Evolutionary conservation across 1,140 invertebrate genomes (phyloP).

Genomic region (Bombus pyrosoma): DNA sequence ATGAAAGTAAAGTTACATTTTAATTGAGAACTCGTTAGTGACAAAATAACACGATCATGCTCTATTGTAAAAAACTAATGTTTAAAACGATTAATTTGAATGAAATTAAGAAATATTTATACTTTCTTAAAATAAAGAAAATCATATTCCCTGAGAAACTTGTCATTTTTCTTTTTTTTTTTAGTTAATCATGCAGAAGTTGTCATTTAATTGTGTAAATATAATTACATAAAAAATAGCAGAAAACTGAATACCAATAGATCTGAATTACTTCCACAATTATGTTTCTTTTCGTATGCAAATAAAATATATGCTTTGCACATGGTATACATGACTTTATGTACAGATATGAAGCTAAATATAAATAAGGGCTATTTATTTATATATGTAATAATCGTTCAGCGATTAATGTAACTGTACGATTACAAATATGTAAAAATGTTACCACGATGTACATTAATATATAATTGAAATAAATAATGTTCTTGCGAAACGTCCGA

Average conservation of each 20-base stretch:
- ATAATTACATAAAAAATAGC: neutral
- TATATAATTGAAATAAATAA: constrained; percentile 41
- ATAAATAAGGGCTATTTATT: constrained; percentile 45
- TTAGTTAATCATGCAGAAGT: neutral
- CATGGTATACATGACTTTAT: constrained; percentile 34
- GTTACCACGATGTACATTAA: constrained; percentile 30
- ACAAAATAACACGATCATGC: constrained; percentile 19
- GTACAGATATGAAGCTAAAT: constrained; percentile 31
- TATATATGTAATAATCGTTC: constrained; percentile 22
- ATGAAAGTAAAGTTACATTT: constrained; percentile 26
- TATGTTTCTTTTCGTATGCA: neutral
- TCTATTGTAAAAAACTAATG: constrained; percentile 36
- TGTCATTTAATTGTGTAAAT: neutral
- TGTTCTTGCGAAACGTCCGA: neutral
- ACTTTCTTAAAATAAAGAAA: constrained; percentile 33
- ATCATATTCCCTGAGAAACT: constrained; percentile 11
- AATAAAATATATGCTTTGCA: constrained; percentile 7
- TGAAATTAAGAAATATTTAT: constrained; percentile 29
- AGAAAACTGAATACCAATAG: neutral
- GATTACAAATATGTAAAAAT: constrained; percentile 20
- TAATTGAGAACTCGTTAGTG: constrained; percentile 18
- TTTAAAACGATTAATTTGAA: constrained; percentile 3
- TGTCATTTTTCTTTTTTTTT: neutral
- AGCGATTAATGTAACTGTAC: constrained; percentile 1
- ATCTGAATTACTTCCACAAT: neutral